These are phyloP conservation scores for Sitta europaea DNA, from an alignment of 2,113 vertebrate species.

Conservation along the genomic window DNA sequence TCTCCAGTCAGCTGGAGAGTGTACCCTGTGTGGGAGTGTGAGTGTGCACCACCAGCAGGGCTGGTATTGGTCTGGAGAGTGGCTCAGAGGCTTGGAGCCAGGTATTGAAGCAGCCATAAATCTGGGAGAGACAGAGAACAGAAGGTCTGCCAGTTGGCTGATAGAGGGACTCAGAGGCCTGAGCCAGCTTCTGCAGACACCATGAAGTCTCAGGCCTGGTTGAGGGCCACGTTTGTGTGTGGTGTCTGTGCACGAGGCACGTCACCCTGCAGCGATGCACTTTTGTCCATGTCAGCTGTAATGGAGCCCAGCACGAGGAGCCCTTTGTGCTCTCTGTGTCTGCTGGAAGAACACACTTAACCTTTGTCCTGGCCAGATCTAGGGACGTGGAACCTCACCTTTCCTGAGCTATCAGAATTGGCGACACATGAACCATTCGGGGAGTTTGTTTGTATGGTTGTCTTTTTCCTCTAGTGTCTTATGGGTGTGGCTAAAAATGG, in stretches of 20 bases:
- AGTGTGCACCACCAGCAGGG: not conserved
- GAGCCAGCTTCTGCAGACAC: accelerated
- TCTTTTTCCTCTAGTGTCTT: not conserved
- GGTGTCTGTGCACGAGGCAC: not conserved
- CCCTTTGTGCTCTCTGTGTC: not conserved
- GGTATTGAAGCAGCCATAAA: not conserved
- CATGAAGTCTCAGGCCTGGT: not conserved
- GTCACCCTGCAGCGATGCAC: accelerated
- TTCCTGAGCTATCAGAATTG: not conserved
- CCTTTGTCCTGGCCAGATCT: not conserved
- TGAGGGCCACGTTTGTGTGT: not conserved
- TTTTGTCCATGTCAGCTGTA: not conserved
- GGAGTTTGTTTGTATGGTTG: not conserved
- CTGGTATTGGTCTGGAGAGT: not conserved
- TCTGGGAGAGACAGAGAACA: not conserved
- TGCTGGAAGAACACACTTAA: not conserved
- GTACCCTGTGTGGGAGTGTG: not conserved
- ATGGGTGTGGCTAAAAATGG: not conserved
- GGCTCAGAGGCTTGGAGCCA: not conserved
- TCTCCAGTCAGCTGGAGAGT: not conserved
- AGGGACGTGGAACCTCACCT: not conserved
- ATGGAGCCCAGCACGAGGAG: not conserved
- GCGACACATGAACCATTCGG: not conserved
- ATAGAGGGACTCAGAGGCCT: not conserved
- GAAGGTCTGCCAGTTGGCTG: not conserved